Percentiles rank a stretch among this genome's conserved stretches.
Conservation (phyloP, 2,797 vertebrate species). For the Steatocranus sp. region DNA sequence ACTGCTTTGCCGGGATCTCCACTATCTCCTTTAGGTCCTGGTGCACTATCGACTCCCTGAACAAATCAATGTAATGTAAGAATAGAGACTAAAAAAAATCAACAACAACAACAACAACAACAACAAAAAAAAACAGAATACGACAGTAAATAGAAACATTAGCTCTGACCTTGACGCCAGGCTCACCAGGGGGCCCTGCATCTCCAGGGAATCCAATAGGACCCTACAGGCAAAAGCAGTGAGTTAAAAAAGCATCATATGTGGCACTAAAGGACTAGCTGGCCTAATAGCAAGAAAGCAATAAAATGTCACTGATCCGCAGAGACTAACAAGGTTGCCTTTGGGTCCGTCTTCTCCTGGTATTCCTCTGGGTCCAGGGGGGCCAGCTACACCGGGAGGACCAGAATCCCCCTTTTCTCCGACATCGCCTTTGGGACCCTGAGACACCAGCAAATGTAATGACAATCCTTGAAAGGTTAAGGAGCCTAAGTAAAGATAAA, state of each 20-base stretch:
- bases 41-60: conserved; percentile 82
- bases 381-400: conserved; percentile 81
- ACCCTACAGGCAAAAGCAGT: conserved; percentile 69
- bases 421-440: conserved; percentile 85
- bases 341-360: conserved; percentile 90
- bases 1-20: conserved; percentile 83
- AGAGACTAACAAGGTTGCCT: conserved; percentile 80
- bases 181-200: conserved; percentile 81
- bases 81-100: not conserved
- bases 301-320: not conserved
- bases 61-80: not conserved
- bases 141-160: not conserved
- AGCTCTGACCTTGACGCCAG: conserved; percentile 77
- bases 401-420: conserved; percentile 91
- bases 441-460: conserved; percentile 5
- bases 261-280: not conserved
- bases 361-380: conserved; percentile 83
- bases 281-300: not conserved
- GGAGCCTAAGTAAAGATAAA: not conserved
- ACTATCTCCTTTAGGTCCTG: conserved; percentile 84
- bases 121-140: fast-evolving
- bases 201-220: conserved; percentile 89
- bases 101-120: not conserved
- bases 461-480: not conserved
- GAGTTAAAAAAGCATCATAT: not conserved